These are phyloP conservation scores for Turritopsis rubra DNA, from an alignment of 30 jellyfish, hydroid and myxozoan species.

Conservation along the genomic window DNA sequence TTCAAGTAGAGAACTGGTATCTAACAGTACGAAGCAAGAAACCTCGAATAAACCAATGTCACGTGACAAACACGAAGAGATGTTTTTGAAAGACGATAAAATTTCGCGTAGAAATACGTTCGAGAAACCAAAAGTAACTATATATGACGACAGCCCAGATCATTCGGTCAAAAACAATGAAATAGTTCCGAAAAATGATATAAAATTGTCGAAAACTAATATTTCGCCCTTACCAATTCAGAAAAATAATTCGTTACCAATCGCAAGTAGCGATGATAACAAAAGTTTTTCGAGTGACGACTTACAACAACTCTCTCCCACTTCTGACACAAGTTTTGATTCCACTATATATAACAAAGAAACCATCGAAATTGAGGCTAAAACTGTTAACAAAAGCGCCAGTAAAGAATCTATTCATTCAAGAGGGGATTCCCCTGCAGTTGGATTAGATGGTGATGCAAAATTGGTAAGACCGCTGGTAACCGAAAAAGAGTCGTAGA, in stretches of 20 bases:
- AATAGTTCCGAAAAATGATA: neutral
- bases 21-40: neutral
- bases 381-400: neutral
- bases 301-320: neutral
- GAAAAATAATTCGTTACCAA: neutral
- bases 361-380: neutral
- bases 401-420: neutral
- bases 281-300: constrained; percentile 28
- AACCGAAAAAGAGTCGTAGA: neutral
- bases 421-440: neutral
- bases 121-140: neutral
- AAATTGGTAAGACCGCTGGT: constrained; percentile 49
- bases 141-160: neutral
- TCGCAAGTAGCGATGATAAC: constrained; percentile 23
- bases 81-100: neutral
- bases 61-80: neutral
- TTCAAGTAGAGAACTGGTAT: neutral
- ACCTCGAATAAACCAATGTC: neutral
- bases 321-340: neutral
- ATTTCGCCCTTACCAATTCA: neutral
- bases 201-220: neutral
- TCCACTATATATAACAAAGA: constrained; percentile 4
- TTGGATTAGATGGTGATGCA: constrained; percentile 72
- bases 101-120: neutral
- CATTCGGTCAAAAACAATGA: neutral